phyloP scores from a whole-genome alignment of 2,888 invertebrate species.

The Beris chalybata region DNA sequence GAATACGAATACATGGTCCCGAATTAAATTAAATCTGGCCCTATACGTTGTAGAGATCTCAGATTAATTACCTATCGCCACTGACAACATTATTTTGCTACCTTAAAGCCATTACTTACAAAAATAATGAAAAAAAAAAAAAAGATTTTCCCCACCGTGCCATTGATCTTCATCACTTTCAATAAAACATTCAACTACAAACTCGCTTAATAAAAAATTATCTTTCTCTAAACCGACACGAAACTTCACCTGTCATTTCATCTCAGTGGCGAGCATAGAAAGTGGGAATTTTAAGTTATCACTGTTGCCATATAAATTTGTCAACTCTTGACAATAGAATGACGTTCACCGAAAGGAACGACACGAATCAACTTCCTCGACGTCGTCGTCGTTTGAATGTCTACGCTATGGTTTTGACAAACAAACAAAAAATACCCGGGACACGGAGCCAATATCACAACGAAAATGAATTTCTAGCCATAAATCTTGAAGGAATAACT shows the following conservation, averaged over 20 bases:
- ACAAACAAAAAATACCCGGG: not conserved
- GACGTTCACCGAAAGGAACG: constrained; percentile 24
- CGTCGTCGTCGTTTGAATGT: not conserved
- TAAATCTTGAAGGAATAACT: constrained; percentile 24
- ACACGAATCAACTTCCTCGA: not conserved
- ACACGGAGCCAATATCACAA: constrained; percentile 10
- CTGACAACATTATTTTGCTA: too few species aligned
- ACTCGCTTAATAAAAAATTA: constrained; percentile 21
- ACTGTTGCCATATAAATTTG: constrained; percentile 27
- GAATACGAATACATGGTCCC: too few species aligned
- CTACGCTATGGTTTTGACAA: not conserved
- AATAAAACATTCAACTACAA: constrained; percentile 17
- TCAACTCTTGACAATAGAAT: constrained; percentile 28
- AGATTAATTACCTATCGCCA: too few species aligned
- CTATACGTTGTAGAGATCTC: too few species aligned
- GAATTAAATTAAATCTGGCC: too few species aligned
- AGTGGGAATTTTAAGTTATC: constrained; percentile 16
- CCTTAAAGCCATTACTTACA: too few species aligned
- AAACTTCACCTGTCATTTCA: constrained; percentile 25
- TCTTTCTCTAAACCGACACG: constrained; percentile 22
- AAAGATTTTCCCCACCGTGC: not conserved
- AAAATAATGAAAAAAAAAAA: too few species aligned
- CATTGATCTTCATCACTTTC: constrained; percentile 26
- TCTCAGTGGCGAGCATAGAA: constrained; percentile 6
- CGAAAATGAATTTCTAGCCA: constrained; percentile 27